Evolutionary conservation across 1,140 invertebrate species (phyloP), one percentile per base, ranked within the genome.

Genomic region (Sarcophaga peregrina): DNA sequence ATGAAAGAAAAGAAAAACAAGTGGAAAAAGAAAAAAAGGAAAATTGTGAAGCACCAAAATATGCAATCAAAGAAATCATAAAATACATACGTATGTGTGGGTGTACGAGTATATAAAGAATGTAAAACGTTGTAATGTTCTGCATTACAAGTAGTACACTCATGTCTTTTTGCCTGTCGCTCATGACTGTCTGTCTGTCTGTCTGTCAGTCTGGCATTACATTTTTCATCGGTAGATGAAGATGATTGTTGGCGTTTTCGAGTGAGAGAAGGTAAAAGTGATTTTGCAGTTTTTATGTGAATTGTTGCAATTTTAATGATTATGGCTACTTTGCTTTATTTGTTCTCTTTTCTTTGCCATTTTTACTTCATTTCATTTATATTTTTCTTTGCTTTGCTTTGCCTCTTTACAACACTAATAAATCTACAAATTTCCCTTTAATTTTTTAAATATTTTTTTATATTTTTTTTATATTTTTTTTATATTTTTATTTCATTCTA

Each of bases 281-380:
- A 68, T 68, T 68, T 68, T 68, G 17, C 62, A 68, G 20, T 68
- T 68, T 37, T 68, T 68, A 68, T 20, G 62, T 68, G 20, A 68
- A 68, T 20, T 68, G 62, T 68, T 68, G 62, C 62, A 68, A 68
- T 68, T 20, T 68, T 68, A 68, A 68, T 68, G 62, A 68, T 68
- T 68, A 68, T n/a, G 62, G 62, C 62, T 58, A 68, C 9, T 68
- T 68, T 68, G 8, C 62, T 68, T 58, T 13, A 15, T 58, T 58
- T 58, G 5, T 13, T 37, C 25, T 37, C 25, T 37, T 37, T 37
- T 37, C 25, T 37, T 37, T 37, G 1, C 1, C 25, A 37, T 37
- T 37, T 37, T 37, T 37, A 37, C 4, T 37, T 37, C 25, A 37
- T 37, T 37, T 37, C 25, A 37, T 37, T 37, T 37, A 1, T 37